phyloP scores from a whole-genome alignment of 1,140 invertebrate genomes.

The Lordiphosa collinella region DNA sequence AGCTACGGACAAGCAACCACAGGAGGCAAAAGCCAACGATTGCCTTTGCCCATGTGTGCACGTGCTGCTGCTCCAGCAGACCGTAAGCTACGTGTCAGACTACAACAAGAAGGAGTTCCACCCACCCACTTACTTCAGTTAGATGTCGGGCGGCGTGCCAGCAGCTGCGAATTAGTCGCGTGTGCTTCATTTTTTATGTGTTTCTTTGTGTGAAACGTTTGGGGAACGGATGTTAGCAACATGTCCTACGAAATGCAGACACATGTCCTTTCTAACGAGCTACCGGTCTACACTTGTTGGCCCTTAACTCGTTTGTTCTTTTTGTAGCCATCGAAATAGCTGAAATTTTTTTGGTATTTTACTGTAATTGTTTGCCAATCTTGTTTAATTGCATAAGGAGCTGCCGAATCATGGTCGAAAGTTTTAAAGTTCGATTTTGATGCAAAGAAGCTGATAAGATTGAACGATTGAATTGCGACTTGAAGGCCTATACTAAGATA shows the following conservation, averaged over 20 bases:
- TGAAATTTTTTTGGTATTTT: conserved; percentile 13
- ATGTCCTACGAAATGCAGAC: conserved; percentile 52
- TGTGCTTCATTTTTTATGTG: conserved; percentile 16
- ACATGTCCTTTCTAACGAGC: conserved; percentile 46
- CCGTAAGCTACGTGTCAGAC: conserved; percentile 54
- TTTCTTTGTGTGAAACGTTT: conserved; percentile 52
- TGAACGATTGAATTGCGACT: too few relatives aligned
- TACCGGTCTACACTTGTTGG: neutral
- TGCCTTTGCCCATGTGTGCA: conserved; percentile 30
- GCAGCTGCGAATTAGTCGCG: conserved; percentile 34
- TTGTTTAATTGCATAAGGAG: neutral
- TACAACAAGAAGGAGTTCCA: neutral
- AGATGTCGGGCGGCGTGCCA: conserved; percentile 23
- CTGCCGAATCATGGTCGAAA: too few relatives aligned
- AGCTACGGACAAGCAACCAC: conserved; percentile 29
- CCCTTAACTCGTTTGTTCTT: conserved; percentile 1
- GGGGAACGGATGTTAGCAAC: conserved; percentile 62
- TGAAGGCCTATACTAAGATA: too few relatives aligned
- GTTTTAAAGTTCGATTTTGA: too few relatives aligned
- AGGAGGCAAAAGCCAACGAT: conserved; percentile 20
- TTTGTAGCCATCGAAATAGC: conserved; percentile 20
- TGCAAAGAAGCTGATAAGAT: too few relatives aligned
- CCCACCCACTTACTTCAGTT: conserved; percentile 3
- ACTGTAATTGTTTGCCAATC: conserved; percentile 4
- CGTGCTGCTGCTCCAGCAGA: conserved; percentile 56